Conservation (phyloP, 2,797 vertebrate species). For the Poeciliopsis presidionis region DNA sequence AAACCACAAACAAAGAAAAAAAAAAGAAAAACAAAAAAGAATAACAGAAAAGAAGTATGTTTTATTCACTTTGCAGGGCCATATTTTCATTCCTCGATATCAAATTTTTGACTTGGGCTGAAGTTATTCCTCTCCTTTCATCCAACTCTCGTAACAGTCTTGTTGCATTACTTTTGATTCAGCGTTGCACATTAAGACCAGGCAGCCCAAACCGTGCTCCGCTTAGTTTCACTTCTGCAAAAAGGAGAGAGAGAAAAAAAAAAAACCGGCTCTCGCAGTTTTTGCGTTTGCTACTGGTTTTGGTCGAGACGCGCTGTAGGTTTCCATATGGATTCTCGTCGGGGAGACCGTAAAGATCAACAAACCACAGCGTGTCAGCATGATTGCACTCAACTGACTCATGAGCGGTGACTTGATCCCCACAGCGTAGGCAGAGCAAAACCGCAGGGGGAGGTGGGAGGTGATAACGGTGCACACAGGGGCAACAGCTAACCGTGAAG, state of each 20-base stretch:
- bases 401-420: conserved; percentile 41
- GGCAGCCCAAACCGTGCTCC: background rate
- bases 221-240: conserved; percentile 61
- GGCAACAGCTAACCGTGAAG: conserved; percentile 20
- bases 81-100: background rate
- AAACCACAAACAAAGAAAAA: too few species aligned
- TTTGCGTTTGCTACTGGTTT: conserved; percentile 6
- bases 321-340: conserved; percentile 49
- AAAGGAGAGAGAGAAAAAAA: conserved; percentile 3
- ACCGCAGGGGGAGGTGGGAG: conserved; percentile 53
- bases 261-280: background rate
- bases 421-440: conserved; percentile 45
- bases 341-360: conserved; percentile 60
- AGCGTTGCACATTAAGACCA: background rate
- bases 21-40: too few species aligned
- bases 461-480: conserved; percentile 21
- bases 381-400: conserved; percentile 50
- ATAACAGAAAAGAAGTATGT: background rate
- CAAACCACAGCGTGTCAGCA: conserved; percentile 42
- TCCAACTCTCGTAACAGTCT: background rate
- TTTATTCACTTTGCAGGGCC: background rate
- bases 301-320: conserved; percentile 29
- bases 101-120: background rate
- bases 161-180: background rate
- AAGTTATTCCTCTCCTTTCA: background rate